Base-by-base conservation (phyloP, 2,888 invertebrate genomes). In the Nomada flava region DNA sequence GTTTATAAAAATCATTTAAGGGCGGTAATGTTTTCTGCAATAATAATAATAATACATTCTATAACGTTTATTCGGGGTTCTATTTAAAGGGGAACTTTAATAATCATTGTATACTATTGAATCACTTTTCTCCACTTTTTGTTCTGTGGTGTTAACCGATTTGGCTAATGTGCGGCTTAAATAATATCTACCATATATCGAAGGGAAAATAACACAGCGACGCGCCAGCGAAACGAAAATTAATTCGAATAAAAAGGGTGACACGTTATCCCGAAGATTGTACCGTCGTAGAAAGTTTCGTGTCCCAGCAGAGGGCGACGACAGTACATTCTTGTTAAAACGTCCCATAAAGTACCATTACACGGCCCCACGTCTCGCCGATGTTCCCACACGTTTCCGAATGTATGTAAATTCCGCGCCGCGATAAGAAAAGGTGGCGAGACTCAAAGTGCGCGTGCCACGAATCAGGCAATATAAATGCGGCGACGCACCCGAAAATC, bases 391-490 rank as follows among this genome's bases (percentile, higher is more conserved):
- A 70, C 67, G 69, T 52, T 78, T 60, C 26, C 9, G 5, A 2
- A 59, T 59, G 36, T 5, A 36, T 36, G 64, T 62, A 55, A 79
- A 79, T 55, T 67, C 20, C 20, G 20, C 15, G 44, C 15, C 3
- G 13, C 60, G 79, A 67, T 79, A 79, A 78, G 79, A 15, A 60
- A 79, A 36, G 26, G 36, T 13, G 50, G n/a, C 47, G 9, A 42
- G 67, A 63, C 50, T 23, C 67, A 20, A 79, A 74, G 36, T 52
- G 59, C 64, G 60, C 62, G 63, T 55, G 78, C 59, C 67, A 29
- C 50, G 69, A 83, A 73, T 76, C 55, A 76, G 72, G 65, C 63
- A 44, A 76, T 79, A 79, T 83, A 76, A 74, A 72, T 84, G 76
- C 80, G 29, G 42, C 44, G n/a, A 55, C 65, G 76, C 72, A 75